A percentile compares a stretch with the other conserved stretches of the same genome.
Conservation (phyloP, 1,140 invertebrate species). For the Papilio aristodemus region DNA sequence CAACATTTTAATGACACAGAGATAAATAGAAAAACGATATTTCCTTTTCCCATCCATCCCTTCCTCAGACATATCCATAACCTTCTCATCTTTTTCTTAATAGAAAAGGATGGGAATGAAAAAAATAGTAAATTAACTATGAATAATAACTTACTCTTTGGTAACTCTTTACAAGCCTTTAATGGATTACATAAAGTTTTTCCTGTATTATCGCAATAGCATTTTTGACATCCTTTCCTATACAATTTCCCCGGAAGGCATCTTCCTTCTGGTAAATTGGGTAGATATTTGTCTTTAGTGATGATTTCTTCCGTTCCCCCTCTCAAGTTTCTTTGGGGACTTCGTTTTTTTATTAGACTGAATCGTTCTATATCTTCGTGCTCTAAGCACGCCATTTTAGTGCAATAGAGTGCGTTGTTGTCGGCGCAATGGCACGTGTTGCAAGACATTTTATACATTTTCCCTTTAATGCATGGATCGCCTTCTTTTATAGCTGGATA, state of each 20-base stretch:
- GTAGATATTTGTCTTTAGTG: slow-evolving; percentile 19
- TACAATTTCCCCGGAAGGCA: slow-evolving; percentile 53
- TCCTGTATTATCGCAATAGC: slow-evolving; percentile 47
- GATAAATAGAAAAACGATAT: no score
- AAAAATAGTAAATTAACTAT: no score
- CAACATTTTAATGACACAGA: no score
- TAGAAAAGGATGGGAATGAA: no score
- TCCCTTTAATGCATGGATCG: slow-evolving; percentile 56
- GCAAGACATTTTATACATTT: slow-evolving; percentile 68
- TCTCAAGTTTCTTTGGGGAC: slow-evolving; percentile 22
- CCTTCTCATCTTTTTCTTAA: no score
- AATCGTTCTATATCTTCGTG: slow-evolving; percentile 25
- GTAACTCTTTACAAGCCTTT: slow-evolving; percentile 10
- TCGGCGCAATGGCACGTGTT: slow-evolving; percentile 71
- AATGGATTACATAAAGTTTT: slow-evolving; percentile 15
- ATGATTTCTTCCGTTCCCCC: background rate
- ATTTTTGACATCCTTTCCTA: slow-evolving; percentile 49
- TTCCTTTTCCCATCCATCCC: no score
- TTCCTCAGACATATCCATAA: no score
- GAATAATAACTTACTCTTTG: slow-evolving; percentile 23
- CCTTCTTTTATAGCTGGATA: slow-evolving; percentile 50
- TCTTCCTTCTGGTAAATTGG: slow-evolving; percentile 26
- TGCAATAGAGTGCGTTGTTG: slow-evolving; percentile 63
- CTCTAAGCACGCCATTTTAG: slow-evolving; percentile 50
- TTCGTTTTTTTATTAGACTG: slow-evolving; percentile 19